Evolutionary conservation across 2,113 vertebrate species (phyloP).

Genomic region (Eptesicus fuscus): DNA sequence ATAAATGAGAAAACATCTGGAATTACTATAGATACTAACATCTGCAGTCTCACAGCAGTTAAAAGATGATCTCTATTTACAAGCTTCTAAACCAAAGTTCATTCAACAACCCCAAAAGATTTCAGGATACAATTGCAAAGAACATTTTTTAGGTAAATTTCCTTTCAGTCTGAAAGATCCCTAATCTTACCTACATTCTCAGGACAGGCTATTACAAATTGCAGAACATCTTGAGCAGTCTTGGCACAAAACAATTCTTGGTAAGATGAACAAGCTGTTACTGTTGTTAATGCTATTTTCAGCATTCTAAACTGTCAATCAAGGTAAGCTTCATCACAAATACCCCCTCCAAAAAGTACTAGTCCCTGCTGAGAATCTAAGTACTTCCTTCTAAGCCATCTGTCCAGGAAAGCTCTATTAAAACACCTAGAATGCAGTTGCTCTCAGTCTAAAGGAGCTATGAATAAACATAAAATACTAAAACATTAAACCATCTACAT

Average conservation of each 20-base stretch:
- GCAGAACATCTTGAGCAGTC: slow-evolving; percentile 39
- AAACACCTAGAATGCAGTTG: slow-evolving; percentile 51
- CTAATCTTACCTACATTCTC: slow-evolving; percentile 40
- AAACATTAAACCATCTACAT: background rate
- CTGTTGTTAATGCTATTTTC: slow-evolving; percentile 45
- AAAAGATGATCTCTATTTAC: slow-evolving; percentile 54
- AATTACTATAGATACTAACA: slow-evolving; percentile 64
- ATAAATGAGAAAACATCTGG: slow-evolving; percentile 68
- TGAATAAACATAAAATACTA: slow-evolving; percentile 48
- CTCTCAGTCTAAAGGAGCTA: slow-evolving; percentile 20
- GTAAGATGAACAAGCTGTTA: slow-evolving; percentile 62
- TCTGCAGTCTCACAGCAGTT: slow-evolving; percentile 48
- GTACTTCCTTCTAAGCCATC: slow-evolving; percentile 61
- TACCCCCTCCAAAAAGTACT: slow-evolving; percentile 48
- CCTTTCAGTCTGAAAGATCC: slow-evolving; percentile 25
- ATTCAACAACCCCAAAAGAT: slow-evolving; percentile 14
- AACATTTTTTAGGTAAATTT: slow-evolving; percentile 33
- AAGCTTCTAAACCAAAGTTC: slow-evolving; percentile 58
- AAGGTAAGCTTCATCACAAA: slow-evolving; percentile 39
- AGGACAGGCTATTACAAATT: slow-evolving; percentile 37
- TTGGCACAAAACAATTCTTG: slow-evolving; percentile 50
- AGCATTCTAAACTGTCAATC: slow-evolving; percentile 50
- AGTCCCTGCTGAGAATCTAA: slow-evolving; percentile 64
- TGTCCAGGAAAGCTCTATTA: slow-evolving; percentile 49
- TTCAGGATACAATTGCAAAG: slow-evolving; percentile 34